phyloP scores from a whole-genome alignment of 2,113 vertebrate species.

The Scytalopus superciliaris region DNA sequence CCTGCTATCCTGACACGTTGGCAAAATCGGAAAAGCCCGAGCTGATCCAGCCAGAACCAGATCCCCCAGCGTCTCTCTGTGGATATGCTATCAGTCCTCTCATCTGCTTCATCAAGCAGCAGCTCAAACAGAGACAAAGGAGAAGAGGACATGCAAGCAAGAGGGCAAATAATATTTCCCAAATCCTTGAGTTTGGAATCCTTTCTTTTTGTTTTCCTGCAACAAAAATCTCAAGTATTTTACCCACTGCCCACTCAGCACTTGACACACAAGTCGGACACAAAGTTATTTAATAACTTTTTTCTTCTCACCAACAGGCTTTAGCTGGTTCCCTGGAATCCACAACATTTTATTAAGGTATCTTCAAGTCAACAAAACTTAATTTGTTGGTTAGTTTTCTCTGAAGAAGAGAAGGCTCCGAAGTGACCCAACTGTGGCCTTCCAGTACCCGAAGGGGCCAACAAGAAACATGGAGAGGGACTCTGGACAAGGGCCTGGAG shows the following conservation, averaged over 20 bases:
- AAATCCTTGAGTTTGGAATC: not conserved
- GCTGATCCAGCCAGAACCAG: not conserved
- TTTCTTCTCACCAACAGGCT: not conserved
- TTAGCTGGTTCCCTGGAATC: not conserved
- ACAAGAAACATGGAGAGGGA: no score
- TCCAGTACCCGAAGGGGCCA: not conserved
- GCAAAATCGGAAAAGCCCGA: not conserved
- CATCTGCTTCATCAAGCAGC: not conserved
- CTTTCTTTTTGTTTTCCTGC: not conserved
- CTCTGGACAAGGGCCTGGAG: not conserved
- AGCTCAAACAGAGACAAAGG: not conserved
- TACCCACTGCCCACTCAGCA: not conserved
- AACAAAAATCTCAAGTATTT: slow-evolving; percentile 28
- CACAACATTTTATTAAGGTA: not conserved
- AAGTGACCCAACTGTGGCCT: not conserved
- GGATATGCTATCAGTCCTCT: not conserved
- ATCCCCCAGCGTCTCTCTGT: not conserved
- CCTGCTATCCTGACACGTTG: not conserved
- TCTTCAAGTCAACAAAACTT: not conserved
- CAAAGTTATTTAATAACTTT: not conserved
- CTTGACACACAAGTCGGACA: not conserved
- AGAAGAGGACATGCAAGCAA: not conserved
- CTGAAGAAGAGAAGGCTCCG: not conserved
- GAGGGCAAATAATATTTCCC: not conserved
- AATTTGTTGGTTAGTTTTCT: not conserved